phyloP scores from a whole-genome alignment of 2,113 vertebrate genomes.

The Telmatochromis sp. region DNA sequence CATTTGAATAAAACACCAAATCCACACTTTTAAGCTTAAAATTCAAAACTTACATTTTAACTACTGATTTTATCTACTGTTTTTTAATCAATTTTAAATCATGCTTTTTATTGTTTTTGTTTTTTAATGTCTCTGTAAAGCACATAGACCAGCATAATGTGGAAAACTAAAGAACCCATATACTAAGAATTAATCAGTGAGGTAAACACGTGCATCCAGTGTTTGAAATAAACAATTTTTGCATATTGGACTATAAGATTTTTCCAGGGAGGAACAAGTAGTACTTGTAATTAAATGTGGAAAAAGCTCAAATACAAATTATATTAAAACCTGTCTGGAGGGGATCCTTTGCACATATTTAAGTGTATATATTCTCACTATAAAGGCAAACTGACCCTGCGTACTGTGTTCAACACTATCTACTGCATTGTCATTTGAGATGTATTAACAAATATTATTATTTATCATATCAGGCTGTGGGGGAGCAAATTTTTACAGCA shows the following conservation, averaged over 20 bases:
- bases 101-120: not conserved
- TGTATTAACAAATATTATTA: not conserved
- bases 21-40: not conserved
- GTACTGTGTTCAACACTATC: not conserved
- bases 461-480: not conserved
- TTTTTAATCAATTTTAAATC: not conserved
- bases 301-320: not conserved
- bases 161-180: not conserved
- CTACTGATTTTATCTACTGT: not conserved
- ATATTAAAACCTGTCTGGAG: not conserved
- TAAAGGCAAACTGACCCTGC: not conserved
- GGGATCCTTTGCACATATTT: not conserved
- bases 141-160: not conserved
- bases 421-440: not conserved
- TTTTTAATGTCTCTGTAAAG: not conserved
- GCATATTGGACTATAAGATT: not conserved
- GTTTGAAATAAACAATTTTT: not conserved
- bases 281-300: not conserved
- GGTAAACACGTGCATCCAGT: not conserved
- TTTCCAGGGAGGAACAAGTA: not conserved
- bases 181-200: not conserved
- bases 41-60: not conserved
- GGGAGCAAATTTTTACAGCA: not conserved
- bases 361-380: not conserved
- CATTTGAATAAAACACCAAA: not conserved